Conservation (phyloP, 2,797 vertebrate species). For the Taenioides sp. region DNA sequence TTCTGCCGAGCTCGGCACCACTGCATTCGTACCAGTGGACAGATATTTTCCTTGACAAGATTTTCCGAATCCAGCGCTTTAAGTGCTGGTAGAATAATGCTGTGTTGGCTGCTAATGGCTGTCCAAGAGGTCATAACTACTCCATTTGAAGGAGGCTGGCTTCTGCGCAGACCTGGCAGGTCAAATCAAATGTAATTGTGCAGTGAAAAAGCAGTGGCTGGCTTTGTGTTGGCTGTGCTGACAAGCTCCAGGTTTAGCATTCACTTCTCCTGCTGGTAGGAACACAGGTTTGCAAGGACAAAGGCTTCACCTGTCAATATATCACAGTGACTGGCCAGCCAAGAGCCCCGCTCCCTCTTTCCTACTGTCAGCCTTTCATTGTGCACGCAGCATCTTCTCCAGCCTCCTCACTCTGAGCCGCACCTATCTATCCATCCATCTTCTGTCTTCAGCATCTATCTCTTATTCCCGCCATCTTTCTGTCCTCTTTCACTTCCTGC, state of each 20-base stretch:
- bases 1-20: constrained; percentile 50
- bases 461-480: constrained; percentile 50
- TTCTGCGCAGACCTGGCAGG: constrained; percentile 72
- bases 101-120: constrained; percentile 75
- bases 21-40: constrained; percentile 54
- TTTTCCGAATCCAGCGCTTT: constrained; percentile 66
- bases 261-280: constrained; percentile 82
- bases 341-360: constrained; percentile 68
- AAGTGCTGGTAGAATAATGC: constrained; percentile 73
- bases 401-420: constrained; percentile 54
- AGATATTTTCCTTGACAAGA: constrained; percentile 72
- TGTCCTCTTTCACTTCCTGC: constrained; percentile 24
- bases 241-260: constrained; percentile 80
- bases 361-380: constrained; percentile 65
- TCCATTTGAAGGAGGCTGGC: constrained; percentile 76
- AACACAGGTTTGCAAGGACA: constrained; percentile 83
- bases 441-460: constrained; percentile 65
- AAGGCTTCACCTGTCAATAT: constrained; percentile 87
- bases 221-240: constrained; percentile 74
- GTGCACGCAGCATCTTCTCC: constrained; percentile 58
- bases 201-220: constrained; percentile 65
- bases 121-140: constrained; percentile 81
- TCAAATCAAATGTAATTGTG: constrained; percentile 84
- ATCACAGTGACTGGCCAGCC: constrained; percentile 80
- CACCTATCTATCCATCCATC: constrained; percentile 68